Evolutionary conservation across 2,888 invertebrate species (phyloP).

Genomic region (Apotomis capreana): DNA sequence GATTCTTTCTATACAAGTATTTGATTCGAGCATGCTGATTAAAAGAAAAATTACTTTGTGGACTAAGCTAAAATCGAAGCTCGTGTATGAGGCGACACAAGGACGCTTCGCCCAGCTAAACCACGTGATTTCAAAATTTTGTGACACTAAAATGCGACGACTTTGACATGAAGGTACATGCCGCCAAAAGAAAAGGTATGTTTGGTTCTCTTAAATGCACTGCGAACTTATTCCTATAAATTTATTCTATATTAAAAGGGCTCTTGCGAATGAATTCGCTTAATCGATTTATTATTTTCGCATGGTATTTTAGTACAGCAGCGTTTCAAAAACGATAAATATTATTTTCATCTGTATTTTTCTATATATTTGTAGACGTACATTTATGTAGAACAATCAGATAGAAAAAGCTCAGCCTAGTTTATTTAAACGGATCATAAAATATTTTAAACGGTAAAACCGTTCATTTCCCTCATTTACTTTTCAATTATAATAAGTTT

Average conservation of each 20-base stretch:
- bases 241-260: background rate
- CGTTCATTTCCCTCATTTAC: no score
- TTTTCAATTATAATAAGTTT: no score
- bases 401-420: no score
- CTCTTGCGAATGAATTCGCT: background rate
- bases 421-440: no score
- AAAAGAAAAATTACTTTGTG: slow-evolving; percentile 32
- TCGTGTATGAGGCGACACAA: slow-evolving; percentile 9
- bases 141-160: slow-evolving; percentile 7
- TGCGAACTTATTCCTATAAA: slow-evolving; percentile 22
- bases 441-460: no score
- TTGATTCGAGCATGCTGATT: slow-evolving; percentile 28
- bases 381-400: no score
- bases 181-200: slow-evolving; percentile 29
- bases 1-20: background rate
- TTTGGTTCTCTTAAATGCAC: slow-evolving; percentile 19
- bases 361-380: no score
- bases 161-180: slow-evolving; percentile 37
- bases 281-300: background rate
- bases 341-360: no score
- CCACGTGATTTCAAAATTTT: slow-evolving; percentile 8
- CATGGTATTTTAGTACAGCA: no score
- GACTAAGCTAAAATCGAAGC: slow-evolving; percentile 29
- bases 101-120: background rate
- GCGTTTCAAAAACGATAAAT: no score